Conservation (phyloP, 2,888 invertebrate genomes). For the Bellardia bayeri region DNA sequence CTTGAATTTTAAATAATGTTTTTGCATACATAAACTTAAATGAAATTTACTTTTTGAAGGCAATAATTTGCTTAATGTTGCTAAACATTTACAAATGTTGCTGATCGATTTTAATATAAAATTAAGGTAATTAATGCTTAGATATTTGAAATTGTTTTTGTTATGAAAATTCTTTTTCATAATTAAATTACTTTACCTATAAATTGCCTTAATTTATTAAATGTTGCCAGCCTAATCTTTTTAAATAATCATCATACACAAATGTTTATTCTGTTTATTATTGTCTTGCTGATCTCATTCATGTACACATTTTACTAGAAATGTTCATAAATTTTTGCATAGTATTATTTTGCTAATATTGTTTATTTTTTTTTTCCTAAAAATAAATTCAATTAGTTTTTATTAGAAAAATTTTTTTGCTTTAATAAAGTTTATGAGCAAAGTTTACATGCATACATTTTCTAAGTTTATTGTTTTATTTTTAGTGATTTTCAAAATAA, state of each 20-base stretch:
- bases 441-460: slow-evolving; percentile 3
- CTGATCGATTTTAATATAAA: background rate
- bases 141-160: too few relatives aligned
- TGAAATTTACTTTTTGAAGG: background rate
- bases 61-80: background rate
- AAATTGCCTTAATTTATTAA: background rate
- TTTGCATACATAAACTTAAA: background rate
- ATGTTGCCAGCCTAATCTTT: background rate
- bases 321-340: background rate
- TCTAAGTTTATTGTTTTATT: slow-evolving; percentile 12
- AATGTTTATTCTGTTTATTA: slow-evolving; percentile 3
- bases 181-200: background rate
- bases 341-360: slow-evolving; percentile 34
- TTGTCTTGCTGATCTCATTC: slow-evolving; percentile 49
- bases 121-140: too few relatives aligned
- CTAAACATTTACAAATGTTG: background rate
- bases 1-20: background rate
- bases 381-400: slow-evolving; percentile 35
- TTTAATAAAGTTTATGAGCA: background rate
- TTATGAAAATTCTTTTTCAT: too few relatives aligned
- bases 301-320: background rate
- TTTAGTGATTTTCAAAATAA: background rate
- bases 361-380: slow-evolving; percentile 14
- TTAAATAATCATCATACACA: background rate
- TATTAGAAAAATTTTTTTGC: background rate